phyloP scores from a whole-genome alignment of 2,888 invertebrate species.

The Trissonchulus latispiculum region DNA sequence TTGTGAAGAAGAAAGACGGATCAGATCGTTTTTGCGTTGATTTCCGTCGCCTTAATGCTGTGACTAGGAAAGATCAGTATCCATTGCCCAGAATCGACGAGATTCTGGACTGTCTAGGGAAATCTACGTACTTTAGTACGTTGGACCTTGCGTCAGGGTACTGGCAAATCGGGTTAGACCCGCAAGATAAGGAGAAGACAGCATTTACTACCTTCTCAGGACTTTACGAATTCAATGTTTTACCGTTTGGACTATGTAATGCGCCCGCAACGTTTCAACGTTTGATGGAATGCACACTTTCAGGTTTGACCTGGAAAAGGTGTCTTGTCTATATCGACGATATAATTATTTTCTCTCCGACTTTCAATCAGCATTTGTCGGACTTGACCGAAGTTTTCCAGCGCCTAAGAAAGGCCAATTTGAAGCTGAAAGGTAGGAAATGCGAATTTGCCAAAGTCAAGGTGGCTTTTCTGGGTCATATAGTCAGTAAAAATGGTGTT shows the following conservation, averaged over 20 bases:
- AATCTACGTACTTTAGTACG: not conserved
- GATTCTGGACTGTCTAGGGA: not conserved
- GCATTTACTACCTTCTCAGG: conserved; percentile 25
- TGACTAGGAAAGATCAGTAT: conserved; percentile 15
- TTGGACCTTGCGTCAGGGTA: conserved; percentile 21
- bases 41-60: not conserved
- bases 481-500: not conserved
- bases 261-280: conserved; percentile 28
- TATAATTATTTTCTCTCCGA: not conserved
- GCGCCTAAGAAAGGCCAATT: not conserved
- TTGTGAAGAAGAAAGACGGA: conserved; percentile 13
- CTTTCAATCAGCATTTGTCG: not conserved
- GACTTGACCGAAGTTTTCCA: not conserved
- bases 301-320: not conserved
- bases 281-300: conserved; percentile 13
- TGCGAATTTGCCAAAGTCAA: not conserved
- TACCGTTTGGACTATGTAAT: conserved; percentile 28
- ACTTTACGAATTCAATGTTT: conserved; percentile 26
- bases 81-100: conserved; percentile 15
- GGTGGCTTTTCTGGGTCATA: not conserved
- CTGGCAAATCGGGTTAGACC: conserved; percentile 22
- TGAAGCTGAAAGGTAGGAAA: conserved; percentile 5
- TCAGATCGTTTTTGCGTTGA: conserved; percentile 6
- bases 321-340: conserved; percentile 20
- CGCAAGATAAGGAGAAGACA: conserved; percentile 26